These are phyloP conservation scores for Columba guinea DNA, from an alignment of 2,797 vertebrate genomes.

Conservation along the genomic window DNA sequence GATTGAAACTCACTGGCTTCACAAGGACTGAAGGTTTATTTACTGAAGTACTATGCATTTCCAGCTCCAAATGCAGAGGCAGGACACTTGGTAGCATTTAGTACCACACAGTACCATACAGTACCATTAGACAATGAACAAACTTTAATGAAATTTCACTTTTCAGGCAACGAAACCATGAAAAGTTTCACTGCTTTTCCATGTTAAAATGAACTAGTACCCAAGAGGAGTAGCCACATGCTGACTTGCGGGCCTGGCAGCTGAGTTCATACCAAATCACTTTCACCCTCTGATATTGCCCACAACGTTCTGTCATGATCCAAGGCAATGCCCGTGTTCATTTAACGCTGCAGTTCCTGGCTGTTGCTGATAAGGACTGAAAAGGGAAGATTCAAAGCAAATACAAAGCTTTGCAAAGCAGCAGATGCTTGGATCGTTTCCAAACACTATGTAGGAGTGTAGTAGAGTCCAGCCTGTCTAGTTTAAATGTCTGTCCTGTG, in stretches of 20 bases:
- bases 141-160: not conserved
- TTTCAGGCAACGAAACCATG: not conserved
- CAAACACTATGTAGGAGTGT: not conserved
- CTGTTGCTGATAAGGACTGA: not conserved
- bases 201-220: not conserved
- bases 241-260: not conserved
- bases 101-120: not conserved
- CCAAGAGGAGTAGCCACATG: not conserved
- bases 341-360: not conserved
- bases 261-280: fast-evolving
- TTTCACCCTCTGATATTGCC: not conserved
- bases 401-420: not conserved
- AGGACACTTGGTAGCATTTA: not conserved
- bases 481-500: not conserved
- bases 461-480: not conserved
- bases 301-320: fast-evolving
- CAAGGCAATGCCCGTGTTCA: not conserved
- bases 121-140: not conserved
- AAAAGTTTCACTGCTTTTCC: constrained; percentile 14
- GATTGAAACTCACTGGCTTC: not conserved
- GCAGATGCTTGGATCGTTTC: not conserved
- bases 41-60: not conserved
- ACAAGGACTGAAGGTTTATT: not conserved
- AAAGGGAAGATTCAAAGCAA: not conserved
- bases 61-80: not conserved